phyloP scores from a whole-genome alignment of 2,113 vertebrate species.

The Grus americana region DNA sequence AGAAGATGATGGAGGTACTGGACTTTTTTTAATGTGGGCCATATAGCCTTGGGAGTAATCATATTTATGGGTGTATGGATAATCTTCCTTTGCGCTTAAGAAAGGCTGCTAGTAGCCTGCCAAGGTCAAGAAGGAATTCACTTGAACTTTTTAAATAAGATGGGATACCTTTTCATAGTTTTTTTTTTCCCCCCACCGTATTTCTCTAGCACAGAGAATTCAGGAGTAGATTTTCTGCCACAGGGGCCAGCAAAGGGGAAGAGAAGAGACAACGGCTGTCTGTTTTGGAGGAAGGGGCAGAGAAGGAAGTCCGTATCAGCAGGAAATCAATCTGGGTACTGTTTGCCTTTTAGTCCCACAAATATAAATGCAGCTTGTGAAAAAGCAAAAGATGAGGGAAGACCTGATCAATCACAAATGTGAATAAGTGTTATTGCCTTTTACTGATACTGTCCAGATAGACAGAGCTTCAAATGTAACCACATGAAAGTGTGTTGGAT shows the following conservation, averaged over 20 bases:
- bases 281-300: neutral
- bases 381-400: neutral
- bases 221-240: neutral
- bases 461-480: neutral
- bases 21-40: neutral
- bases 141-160: neutral
- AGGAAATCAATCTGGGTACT: neutral
- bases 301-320: conserved; percentile 4
- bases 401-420: neutral
- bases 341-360: neutral
- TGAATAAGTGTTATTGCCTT: neutral
- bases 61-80: neutral
- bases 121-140: neutral
- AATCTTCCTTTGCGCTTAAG: neutral
- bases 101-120: neutral
- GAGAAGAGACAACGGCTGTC: neutral
- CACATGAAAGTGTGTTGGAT: neutral
- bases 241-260: neutral
- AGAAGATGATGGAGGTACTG: neutral
- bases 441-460: neutral
- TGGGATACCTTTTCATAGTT: neutral
- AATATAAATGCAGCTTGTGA: neutral
- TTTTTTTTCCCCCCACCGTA: neutral
- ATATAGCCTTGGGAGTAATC: neutral
- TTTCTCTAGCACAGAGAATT: neutral